phyloP scores from a whole-genome alignment of 2,888 invertebrate species.

The Noctua comes region DNA sequence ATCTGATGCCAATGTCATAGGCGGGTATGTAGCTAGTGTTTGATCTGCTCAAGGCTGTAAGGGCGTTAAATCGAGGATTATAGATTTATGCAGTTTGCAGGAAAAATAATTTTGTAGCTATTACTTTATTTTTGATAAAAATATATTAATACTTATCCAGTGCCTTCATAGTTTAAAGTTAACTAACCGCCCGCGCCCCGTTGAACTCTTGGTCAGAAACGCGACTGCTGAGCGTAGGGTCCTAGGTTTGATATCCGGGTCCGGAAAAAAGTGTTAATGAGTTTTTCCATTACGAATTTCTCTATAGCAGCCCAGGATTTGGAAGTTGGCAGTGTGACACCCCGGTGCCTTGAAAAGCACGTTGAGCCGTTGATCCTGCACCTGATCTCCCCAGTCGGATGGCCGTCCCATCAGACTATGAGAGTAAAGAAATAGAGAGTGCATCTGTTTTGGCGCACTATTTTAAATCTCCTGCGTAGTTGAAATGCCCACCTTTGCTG shows the following conservation, averaged over 20 bases:
- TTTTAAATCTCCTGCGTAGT: no score
- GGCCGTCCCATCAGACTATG: background rate
- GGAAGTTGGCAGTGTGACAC: background rate
- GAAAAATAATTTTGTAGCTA: background rate
- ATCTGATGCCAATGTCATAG: slow-evolving; percentile 4
- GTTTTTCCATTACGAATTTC: background rate
- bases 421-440: background rate
- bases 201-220: background rate
- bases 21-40: background rate
- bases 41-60: slow-evolving; percentile 3
- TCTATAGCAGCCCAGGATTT: background rate
- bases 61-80: background rate
- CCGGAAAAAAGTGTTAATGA: background rate
- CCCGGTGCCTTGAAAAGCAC: background rate
- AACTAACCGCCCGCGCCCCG: background rate
- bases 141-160: background rate
- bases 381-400: background rate
- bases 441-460: background rate
- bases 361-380: background rate
- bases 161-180: background rate
- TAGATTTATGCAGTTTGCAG: background rate
- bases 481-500: background rate
- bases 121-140: background rate
- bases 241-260: background rate
- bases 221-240: background rate